Percentiles rank a stretch among this genome's conserved stretches.
Conservation (phyloP, 2,797 vertebrate species). For the Sphenopsis melanotis region DNA sequence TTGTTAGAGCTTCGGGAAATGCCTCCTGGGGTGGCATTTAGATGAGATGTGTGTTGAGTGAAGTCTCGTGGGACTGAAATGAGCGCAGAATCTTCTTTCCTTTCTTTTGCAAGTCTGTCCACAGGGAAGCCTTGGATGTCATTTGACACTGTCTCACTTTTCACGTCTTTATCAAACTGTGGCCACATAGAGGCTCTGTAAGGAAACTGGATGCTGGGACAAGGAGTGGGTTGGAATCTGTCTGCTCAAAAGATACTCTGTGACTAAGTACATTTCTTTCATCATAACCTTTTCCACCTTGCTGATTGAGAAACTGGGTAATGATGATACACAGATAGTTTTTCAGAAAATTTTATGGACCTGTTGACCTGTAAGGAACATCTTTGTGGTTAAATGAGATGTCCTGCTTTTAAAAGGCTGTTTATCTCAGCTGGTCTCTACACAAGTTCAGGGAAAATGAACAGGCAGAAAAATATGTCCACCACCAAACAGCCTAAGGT, state of each 20-base stretch:
- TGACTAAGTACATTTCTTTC: constrained; percentile 37
- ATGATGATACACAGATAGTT: background rate
- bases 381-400: background rate
- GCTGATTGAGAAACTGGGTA: constrained; percentile 20
- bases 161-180: background rate
- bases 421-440: background rate
- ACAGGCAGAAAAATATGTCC: background rate
- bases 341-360: background rate
- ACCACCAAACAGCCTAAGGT: constrained; percentile 27
- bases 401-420: background rate
- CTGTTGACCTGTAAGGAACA: background rate
- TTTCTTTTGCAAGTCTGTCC: background rate
- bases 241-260: background rate
- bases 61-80: background rate
- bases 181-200: background rate
- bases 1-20: background rate
- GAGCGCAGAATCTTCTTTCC: background rate
- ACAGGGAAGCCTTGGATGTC: background rate
- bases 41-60: background rate
- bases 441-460: background rate
- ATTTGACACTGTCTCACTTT: constrained; percentile 15
- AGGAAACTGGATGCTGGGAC: background rate
- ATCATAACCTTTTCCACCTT: constrained; percentile 25
- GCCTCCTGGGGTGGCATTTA: background rate
- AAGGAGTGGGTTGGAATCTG: background rate